Evolutionary conservation across 2,113 vertebrate species (phyloP), one percentile per base, ranked within the genome.

Genomic region (Gasterosteus nipponicus): DNA sequence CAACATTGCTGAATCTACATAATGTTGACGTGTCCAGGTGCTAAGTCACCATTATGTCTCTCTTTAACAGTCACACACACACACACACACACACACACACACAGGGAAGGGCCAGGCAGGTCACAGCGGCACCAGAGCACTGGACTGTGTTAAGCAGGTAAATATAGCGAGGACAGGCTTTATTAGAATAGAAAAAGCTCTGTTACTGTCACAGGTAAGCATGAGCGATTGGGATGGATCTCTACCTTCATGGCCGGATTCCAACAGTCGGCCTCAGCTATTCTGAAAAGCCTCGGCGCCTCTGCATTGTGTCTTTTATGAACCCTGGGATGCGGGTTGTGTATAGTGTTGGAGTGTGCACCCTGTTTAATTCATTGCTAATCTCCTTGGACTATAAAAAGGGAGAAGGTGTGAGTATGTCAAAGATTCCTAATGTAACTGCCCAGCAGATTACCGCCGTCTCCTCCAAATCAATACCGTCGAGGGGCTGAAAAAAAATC

Each of bases 111-210:
- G 47, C 38, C 62, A 51, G 65, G 64, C 73, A 81, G 85, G 90
- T 86, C 85, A 84, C 90, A 88, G 86, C 60, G 75, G 87, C 75
- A 86, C 87, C 89, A 75, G 89, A 87, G 87, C 92, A 89, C 66
- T 89, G 89, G 89, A 89, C 85, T 92, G 92, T 92, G 86, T 75
- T 91, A 87, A 93, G 85, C 87, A 88, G 90, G 84, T 92, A 93
- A 93, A 93, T 92, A 91, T 91, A 90, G 91, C 67, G 73, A 67
- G 82, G 84, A 86, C 86, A 87, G 84, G 71, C 61, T 91, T 88
- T 91, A 93, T 91, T 89, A 68, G 77, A 91, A 87, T 77, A 88
- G 88, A 92, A 90, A 89, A 87, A 73, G 78, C 79, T 74, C 22
- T 78, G 82, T 76, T 76, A 81, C 85, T 89, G 87, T 91, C 84